Percentiles rank a stretch among this genome's conserved stretches.
Conservation (phyloP, 2,888 invertebrate genomes). For the Ametastegia equiseti region DNA sequence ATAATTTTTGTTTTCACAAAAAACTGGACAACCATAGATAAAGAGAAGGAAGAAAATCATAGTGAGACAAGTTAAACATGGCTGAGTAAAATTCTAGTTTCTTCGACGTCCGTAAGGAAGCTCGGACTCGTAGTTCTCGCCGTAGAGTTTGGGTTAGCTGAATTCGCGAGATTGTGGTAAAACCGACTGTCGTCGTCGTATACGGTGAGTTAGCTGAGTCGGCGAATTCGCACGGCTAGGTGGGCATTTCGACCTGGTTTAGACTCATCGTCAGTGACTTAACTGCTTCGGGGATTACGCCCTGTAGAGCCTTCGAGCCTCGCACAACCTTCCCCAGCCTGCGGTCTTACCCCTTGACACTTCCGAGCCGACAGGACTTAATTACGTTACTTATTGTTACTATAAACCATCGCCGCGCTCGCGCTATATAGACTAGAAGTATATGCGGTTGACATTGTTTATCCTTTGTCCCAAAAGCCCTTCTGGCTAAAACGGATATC, state of each 20-base stretch:
- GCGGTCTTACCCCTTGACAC: slow-evolving; percentile 26
- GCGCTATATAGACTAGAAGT: neutral
- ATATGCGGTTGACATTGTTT: slow-evolving; percentile 7
- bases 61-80: too few relatives aligned
- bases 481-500: neutral
- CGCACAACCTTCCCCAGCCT: slow-evolving; percentile 1
- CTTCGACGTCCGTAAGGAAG: neutral
- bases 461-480: neutral
- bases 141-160: neutral
- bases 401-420: neutral
- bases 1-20: too few relatives aligned
- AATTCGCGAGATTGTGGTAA: slow-evolving; percentile 22
- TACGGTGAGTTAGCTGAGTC: slow-evolving; percentile 8
- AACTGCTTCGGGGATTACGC: slow-evolving; percentile 32
- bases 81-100: neutral
- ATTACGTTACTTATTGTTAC: slow-evolving; percentile 20
- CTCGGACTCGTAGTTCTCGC: neutral
- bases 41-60: too few relatives aligned
- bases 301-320: slow-evolving; percentile 15
- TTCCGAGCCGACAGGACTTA: neutral
- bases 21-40: too few relatives aligned
- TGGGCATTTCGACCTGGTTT: slow-evolving; percentile 4
- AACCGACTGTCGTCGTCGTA: slow-evolving; percentile 17
- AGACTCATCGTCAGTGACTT: slow-evolving; percentile 19
- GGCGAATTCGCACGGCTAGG: slow-evolving; percentile 29